Conservation (phyloP, 2,888 invertebrate genomes). For the Gisinianus flammeolus region DNA sequence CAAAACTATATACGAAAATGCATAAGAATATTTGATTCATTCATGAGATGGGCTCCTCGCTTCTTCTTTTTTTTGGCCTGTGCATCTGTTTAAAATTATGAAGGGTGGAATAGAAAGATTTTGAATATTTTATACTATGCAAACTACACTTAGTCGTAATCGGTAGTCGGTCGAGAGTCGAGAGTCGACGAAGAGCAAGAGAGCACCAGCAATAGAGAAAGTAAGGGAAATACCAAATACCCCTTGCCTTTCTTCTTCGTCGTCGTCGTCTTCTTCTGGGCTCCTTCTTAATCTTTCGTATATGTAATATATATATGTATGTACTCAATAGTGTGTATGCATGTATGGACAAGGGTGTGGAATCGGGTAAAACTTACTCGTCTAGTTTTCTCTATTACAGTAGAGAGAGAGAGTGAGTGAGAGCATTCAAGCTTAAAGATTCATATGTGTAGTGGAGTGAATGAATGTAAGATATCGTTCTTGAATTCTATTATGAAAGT, state of each 20-base stretch:
- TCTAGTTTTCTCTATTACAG: background rate
- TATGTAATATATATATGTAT: too few relatives aligned
- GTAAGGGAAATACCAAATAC: too few relatives aligned
- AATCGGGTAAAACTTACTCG: too few relatives aligned
- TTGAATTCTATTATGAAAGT: conserved; percentile 49
- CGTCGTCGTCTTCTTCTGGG: background rate
- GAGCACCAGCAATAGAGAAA: background rate
- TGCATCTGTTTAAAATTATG: conserved; percentile 54
- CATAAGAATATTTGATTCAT: conserved; percentile 41
- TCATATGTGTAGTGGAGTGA: conserved; percentile 44
- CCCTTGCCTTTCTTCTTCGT: background rate
- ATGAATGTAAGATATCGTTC: conserved; percentile 49
- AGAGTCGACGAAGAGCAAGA: background rate
- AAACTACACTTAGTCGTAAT: conserved; percentile 41
- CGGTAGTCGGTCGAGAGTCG: conserved; percentile 24
- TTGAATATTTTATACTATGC: conserved; percentile 52
- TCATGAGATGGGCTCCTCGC: conserved; percentile 42
- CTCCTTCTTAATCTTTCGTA: too few relatives aligned
- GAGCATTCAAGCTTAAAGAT: conserved; percentile 40
- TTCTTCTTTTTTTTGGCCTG: conserved; percentile 8
- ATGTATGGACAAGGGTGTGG: too few relatives aligned
- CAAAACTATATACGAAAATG: conserved; percentile 25
- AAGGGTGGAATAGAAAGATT: conserved; percentile 45
- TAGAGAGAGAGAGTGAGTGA: conserved; percentile 5
- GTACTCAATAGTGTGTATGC: too few relatives aligned